A percentile compares a stretch with the other conserved stretches of the same genome.
phyloP scores from a whole-genome alignment of 2,113 vertebrate genomes.

The Corapipo altera region DNA sequence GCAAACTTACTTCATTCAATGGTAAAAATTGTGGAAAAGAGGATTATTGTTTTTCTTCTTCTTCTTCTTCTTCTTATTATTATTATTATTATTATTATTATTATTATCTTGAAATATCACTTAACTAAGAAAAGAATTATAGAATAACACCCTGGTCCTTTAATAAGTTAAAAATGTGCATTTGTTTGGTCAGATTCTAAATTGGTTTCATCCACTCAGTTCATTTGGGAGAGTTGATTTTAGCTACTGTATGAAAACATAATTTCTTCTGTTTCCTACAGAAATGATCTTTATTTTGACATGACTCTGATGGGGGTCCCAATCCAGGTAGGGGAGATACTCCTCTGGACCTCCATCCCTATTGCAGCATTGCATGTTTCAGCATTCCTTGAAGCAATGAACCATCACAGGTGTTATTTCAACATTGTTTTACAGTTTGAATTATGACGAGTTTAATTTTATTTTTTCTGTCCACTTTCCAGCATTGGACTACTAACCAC shows the following conservation, averaged over 20 bases:
- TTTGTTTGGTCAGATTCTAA: neutral
- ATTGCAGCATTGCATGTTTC: neutral
- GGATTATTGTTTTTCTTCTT: no score
- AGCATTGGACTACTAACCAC: neutral
- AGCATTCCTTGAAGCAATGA: neutral
- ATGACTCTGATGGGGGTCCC: neutral
- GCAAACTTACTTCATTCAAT: neutral
- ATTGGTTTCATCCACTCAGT: neutral
- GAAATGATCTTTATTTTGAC: neutral
- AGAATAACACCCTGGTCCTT: neutral
- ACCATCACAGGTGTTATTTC: neutral
- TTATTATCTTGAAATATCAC: neutral
- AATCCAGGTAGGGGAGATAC: neutral
- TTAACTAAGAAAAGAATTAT: neutral
- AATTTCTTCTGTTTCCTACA: neutral
- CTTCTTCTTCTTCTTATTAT: no score
- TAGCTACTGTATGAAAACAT: neutral
- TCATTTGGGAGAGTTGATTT: neutral
- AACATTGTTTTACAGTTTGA: neutral
- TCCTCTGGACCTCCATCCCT: neutral
- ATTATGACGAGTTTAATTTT: neutral
- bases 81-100: neutral
- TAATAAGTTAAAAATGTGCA: neutral
- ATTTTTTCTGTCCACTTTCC: neutral
- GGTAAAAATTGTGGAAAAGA: neutral